A percentile compares a stretch with the other conserved stretches of the same genome.
Evolutionary conservation across 2,113 vertebrate species (phyloP).

Genomic region (Abramis brama): DNA sequence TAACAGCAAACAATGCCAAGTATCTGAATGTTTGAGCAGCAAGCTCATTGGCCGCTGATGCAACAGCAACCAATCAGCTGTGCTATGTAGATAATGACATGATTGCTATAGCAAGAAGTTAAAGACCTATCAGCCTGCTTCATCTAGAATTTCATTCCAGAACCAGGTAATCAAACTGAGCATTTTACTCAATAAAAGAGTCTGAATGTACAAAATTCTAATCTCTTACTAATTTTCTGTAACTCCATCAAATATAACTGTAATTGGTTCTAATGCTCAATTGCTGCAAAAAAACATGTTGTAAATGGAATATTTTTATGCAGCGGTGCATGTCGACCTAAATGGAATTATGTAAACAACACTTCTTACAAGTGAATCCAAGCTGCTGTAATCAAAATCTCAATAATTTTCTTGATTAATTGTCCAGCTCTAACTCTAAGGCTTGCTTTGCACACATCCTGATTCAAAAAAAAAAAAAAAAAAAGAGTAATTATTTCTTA

Average conservation of each 20-base stretch:
- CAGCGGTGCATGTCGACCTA: background rate
- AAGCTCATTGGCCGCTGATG: too few relatives aligned
- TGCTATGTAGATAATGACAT: too few relatives aligned
- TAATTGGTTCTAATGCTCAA: background rate
- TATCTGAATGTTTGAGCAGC: too few relatives aligned
- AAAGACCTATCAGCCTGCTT: too few relatives aligned
- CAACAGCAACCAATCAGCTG: too few relatives aligned
- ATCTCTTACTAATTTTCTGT: background rate
- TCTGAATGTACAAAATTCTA: too few relatives aligned
- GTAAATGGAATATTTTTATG: background rate
- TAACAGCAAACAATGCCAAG: too few relatives aligned
- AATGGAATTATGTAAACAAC: background rate
- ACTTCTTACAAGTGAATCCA: background rate
- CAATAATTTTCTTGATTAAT: background rate
- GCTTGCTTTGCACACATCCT: background rate
- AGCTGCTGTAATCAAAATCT: background rate
- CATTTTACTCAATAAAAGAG: background rate
- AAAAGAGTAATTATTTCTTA: conserved; percentile 56
- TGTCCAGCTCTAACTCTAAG: background rate
- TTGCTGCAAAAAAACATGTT: background rate
- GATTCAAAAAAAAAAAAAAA: background rate
- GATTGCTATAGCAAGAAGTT: too few relatives aligned
- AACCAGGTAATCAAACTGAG: background rate
- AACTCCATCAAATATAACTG: background rate
- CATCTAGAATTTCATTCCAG: too few relatives aligned